Evolutionary conservation across 2,113 vertebrate species (phyloP).

Genomic region (Orcinus orca): DNA sequence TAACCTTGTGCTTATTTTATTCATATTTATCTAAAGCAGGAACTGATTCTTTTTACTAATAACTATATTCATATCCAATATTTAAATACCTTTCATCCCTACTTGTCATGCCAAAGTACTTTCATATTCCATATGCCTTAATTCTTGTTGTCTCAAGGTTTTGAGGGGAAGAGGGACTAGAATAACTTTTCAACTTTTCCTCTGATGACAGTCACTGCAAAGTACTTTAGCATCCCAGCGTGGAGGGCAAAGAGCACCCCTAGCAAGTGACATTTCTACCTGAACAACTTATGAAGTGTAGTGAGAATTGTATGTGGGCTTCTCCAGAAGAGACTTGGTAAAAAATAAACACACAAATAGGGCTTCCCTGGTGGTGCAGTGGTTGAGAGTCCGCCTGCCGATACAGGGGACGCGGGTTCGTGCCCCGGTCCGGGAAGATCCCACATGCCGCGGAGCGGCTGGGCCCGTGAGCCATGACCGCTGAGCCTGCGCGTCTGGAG

Average conservation of each 20-base stretch:
- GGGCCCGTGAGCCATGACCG: too few species aligned
- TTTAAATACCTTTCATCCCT: background rate
- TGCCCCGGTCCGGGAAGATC: too few species aligned
- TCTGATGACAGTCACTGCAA: background rate
- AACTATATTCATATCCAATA: background rate
- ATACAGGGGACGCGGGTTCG: too few species aligned
- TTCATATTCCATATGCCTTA: background rate
- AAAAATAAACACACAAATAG: background rate
- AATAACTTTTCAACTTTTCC: background rate
- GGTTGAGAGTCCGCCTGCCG: too few species aligned
- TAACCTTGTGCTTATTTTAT: background rate
- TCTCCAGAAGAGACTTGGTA: background rate
- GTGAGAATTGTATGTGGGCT: background rate
- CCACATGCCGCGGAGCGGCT: too few species aligned
- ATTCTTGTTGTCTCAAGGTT: background rate
- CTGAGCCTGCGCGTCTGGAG: too few species aligned
- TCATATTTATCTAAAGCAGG: background rate
- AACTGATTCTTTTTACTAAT: slow-evolving; percentile 7
- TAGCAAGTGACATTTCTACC: background rate
- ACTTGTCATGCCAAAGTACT: background rate
- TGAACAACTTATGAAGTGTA: background rate
- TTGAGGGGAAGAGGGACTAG: background rate
- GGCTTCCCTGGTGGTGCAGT: too few species aligned
- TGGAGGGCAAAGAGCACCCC: background rate
- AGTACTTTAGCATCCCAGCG: background rate